Conservation (phyloP, 2,113 vertebrate genomes). For the Gulo gulo region DNA sequence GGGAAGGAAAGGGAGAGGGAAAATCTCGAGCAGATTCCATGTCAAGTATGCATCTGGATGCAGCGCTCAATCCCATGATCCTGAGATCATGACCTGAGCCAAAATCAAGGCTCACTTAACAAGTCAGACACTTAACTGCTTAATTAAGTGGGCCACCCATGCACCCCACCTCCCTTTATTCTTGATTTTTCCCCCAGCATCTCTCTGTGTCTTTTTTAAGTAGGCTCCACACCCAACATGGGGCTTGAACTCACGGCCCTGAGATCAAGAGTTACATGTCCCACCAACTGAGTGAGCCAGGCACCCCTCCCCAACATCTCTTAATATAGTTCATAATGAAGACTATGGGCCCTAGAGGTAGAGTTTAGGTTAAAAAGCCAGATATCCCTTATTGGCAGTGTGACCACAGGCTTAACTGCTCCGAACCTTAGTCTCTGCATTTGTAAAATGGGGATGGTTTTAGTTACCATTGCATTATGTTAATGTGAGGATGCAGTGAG, state of each 20-base stretch:
- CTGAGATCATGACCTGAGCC: no score
- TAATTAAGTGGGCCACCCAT: no score
- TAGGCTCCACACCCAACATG: not conserved
- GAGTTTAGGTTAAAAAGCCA: not conserved
- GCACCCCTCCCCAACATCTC: not conserved
- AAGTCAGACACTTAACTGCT: no score
- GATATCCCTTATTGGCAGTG: not conserved
- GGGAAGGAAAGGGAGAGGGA: no score
- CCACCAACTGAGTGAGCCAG: no score
- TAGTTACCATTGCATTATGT: not conserved
- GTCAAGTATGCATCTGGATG: no score
- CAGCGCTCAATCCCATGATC: no score
- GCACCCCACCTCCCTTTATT: no score
- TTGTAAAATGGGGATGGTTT: not conserved
- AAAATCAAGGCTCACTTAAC: no score
- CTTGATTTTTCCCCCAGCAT: not conserved
- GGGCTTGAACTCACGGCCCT: no score
- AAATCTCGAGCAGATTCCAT: no score
- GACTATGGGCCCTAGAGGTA: not conserved
- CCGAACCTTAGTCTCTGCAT: not conserved
- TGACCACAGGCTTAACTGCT: not conserved
- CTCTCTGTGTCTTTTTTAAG: not conserved
- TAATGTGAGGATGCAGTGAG: not conserved
- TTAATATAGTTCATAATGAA: conserved; percentile 16
- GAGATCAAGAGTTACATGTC: no score